These are phyloP conservation scores for Calidris pugnax DNA, from an alignment of 2,113 vertebrate genomes.

Conservation along the genomic window DNA sequence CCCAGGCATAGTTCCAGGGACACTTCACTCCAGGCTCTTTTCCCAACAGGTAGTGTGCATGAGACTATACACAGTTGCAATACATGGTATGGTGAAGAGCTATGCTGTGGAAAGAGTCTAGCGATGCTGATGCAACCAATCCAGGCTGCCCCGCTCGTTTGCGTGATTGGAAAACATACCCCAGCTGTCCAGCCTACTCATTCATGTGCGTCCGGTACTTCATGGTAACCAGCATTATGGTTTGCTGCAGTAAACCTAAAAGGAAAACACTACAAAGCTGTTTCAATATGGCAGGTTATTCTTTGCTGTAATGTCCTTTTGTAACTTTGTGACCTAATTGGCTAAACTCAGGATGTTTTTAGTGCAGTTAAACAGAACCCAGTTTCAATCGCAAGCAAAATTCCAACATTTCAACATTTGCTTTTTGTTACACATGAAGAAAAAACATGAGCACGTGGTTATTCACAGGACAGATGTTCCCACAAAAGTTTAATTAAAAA, in stretches of 20 bases:
- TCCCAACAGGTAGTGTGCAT: background rate
- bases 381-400: background rate
- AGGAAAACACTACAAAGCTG: background rate
- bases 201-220: background rate
- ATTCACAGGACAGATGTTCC: constrained; percentile 1
- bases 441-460: background rate
- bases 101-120: background rate
- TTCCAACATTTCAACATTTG: constrained; percentile 9
- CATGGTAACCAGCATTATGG: background rate
- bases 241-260: background rate
- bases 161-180: background rate
- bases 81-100: background rate
- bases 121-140: background rate
- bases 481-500: constrained; percentile 29
- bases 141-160: background rate
- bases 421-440: background rate
- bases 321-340: background rate
- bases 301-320: background rate
- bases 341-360: background rate
- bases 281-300: background rate
- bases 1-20: background rate
- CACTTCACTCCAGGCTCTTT: background rate
- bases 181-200: background rate
- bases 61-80: background rate
- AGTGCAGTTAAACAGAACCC: background rate